Evolutionary conservation across 1,140 invertebrate genomes (phyloP).

Genomic region (Ips typographus): DNA sequence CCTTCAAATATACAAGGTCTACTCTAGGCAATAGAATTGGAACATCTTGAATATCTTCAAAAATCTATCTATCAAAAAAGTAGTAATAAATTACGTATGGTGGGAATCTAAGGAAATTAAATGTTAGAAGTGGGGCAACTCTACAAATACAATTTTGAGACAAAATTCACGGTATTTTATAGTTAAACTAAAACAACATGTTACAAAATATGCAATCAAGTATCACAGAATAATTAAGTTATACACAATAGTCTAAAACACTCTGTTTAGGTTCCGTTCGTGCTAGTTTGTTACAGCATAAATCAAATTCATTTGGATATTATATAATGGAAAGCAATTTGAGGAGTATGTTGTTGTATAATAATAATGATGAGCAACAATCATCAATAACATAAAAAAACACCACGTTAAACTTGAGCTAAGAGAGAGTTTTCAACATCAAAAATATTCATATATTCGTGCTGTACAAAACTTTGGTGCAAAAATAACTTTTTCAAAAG

Average conservation of each 20-base stretch:
- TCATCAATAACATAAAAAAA: not conserved
- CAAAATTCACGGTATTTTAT: too few species aligned
- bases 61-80: too few species aligned
- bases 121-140: too few species aligned
- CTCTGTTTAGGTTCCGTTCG: not conserved
- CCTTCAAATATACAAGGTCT: too few species aligned
- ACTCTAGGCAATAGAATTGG: too few species aligned
- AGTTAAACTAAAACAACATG: too few species aligned
- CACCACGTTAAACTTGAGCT: slow-evolving; percentile 20
- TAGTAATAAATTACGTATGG: too few species aligned
- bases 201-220: too few species aligned
- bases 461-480: slow-evolving; percentile 27
- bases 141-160: too few species aligned
- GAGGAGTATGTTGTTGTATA: not conserved
- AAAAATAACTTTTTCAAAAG: slow-evolving; percentile 17
- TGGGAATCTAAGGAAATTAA: too few species aligned
- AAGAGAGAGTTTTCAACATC: slow-evolving; percentile 17
- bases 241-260: not conserved
- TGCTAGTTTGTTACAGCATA: not conserved
- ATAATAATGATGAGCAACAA: not conserved
- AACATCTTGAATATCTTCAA: too few species aligned
- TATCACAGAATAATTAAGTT: not conserved
- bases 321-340: not conserved
- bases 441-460: slow-evolving; percentile 29
- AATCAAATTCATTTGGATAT: not conserved